Evolutionary conservation across 2,113 vertebrate species (phyloP).

Genomic region (Piprites chloris): DNA sequence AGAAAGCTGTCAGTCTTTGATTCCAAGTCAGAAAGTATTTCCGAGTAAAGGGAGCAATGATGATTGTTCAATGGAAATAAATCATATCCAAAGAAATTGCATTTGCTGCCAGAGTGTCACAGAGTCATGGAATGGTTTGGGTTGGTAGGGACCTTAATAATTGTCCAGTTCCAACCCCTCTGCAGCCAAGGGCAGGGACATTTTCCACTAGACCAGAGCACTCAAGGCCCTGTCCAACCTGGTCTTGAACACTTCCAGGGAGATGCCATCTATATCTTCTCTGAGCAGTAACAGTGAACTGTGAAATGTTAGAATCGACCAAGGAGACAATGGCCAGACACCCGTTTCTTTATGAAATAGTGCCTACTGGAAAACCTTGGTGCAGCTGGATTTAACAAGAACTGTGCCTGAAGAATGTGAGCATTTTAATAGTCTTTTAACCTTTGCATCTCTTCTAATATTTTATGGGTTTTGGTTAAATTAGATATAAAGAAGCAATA

Average conservation of each 20-base stretch:
- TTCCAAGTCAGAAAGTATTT: background rate
- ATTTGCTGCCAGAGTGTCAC: background rate
- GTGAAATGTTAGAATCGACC: background rate
- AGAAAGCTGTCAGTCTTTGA: background rate
- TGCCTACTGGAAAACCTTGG: background rate
- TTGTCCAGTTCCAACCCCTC: background rate
- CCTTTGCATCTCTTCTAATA: background rate
- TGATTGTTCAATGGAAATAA: background rate
- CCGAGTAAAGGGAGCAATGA: background rate
- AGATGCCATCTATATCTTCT: background rate
- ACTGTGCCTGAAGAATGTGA: background rate
- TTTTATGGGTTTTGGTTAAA: background rate
- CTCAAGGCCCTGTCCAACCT: background rate
- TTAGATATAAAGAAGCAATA: background rate
- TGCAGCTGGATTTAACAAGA: background rate
- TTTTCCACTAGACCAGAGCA: background rate
- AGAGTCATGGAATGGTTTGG: background rate
- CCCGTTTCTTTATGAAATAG: background rate
- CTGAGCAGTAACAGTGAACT: background rate
- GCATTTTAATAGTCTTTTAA: background rate
- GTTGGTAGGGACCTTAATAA: background rate
- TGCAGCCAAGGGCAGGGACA: background rate
- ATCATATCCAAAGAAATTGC: background rate
- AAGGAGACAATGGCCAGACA: background rate
- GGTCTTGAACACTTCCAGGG: background rate